These are phyloP conservation scores for Perccottus glenii DNA, from an alignment of 2,113 vertebrate genomes.

Conservation along the genomic window DNA sequence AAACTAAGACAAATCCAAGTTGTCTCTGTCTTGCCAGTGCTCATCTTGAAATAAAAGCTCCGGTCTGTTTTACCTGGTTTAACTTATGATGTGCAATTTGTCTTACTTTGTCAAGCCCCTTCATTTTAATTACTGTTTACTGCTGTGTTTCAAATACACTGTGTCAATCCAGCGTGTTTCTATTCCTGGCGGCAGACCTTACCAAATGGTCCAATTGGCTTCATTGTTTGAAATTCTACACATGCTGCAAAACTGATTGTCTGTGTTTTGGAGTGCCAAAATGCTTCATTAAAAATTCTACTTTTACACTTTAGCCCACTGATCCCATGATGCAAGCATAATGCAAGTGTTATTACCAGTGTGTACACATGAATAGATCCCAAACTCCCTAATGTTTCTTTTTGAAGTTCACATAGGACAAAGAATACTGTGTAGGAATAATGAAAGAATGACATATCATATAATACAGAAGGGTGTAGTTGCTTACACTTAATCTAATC, in stretches of 20 bases:
- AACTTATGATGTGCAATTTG: not conserved
- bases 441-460: no score
- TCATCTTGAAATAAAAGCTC: no score
- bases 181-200: not conserved
- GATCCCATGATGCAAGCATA: not conserved
- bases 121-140: slow-evolving; percentile 1
- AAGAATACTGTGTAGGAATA: no score
- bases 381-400: no score
- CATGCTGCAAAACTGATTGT: not conserved
- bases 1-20: no score
- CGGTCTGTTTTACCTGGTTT: no score
- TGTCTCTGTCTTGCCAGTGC: not conserved
- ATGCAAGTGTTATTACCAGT: slow-evolving; percentile 21
- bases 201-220: not conserved
- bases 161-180: not conserved
- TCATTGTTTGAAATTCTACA: not conserved
- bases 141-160: not conserved
- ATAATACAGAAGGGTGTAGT: no score
- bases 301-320: slow-evolving; percentile 16
- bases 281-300: slow-evolving; percentile 24
- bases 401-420: no score
- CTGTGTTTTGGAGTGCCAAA: slow-evolving; percentile 11
- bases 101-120: not conserved
- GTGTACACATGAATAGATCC: slow-evolving; percentile 28
- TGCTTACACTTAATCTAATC: no score